Conservation (phyloP, 2,888 invertebrate genomes). For the Mimas tiliae region DNA sequence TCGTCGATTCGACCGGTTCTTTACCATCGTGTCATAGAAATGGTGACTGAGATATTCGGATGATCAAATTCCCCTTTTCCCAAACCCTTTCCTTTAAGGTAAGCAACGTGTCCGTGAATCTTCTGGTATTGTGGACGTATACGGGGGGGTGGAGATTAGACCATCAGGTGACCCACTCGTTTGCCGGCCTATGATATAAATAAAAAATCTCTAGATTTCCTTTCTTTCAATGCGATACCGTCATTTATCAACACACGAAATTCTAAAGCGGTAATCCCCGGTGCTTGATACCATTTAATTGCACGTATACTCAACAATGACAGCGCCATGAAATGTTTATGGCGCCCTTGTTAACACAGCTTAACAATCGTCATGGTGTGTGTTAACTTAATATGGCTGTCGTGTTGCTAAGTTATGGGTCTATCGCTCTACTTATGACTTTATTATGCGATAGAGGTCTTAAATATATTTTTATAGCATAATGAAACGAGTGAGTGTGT, state of each 20-base stretch:
- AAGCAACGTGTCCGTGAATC: no score
- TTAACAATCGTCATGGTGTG: slow-evolving; percentile 18
- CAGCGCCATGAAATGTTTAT: slow-evolving; percentile 21
- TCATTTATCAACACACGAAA: not conserved
- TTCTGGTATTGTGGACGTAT: no score
- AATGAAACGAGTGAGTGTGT: no score
- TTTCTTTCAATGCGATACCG: not conserved
- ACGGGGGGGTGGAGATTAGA: no score
- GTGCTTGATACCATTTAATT: slow-evolving; percentile 16
- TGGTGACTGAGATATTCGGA: no score
- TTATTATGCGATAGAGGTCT: not conserved
- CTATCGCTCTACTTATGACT: not conserved
- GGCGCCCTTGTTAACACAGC: slow-evolving; percentile 20
- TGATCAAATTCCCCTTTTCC: no score
- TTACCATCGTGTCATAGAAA: no score
- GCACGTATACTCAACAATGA: slow-evolving; percentile 6
- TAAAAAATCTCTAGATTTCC: no score
- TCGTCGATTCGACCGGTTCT: no score
- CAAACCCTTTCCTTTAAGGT: no score
- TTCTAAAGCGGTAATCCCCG: slow-evolving; percentile 1
- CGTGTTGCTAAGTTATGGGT: not conserved
- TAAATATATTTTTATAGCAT: not conserved
- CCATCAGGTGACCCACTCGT: no score
- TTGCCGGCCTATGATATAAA: no score
- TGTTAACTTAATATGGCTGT: slow-evolving; percentile 8